Conservation (phyloP, 2,797 vertebrate genomes). For the Diglossa cyanea region DNA sequence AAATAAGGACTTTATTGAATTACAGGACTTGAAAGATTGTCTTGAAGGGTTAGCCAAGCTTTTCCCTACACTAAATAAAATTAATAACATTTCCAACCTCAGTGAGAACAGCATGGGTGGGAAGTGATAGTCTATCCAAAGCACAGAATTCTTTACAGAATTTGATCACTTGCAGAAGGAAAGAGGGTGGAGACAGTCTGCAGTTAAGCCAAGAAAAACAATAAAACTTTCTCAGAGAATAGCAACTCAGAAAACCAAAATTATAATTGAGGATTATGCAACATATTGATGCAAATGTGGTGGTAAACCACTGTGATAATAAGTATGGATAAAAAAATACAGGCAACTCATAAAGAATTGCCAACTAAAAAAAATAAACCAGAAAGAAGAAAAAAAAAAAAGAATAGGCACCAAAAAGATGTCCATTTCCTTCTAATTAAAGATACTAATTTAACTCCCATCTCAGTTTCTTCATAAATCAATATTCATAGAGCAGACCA, state of each 20-base stretch:
- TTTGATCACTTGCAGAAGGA: constrained; percentile 13
- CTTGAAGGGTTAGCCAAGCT: constrained; percentile 31
- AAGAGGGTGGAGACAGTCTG: background rate
- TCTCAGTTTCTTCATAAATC: background rate
- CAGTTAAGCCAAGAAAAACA: constrained; percentile 19
- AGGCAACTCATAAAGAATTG: background rate
- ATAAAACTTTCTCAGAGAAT: background rate
- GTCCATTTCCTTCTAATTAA: background rate
- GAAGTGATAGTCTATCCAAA: constrained; percentile 2
- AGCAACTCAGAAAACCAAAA: background rate
- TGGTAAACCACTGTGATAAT: background rate
- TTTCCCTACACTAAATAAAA: constrained; percentile 1
- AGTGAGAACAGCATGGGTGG: constrained; percentile 27
- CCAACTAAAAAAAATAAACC: background rate
- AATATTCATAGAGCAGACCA: background rate
- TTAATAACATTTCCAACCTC: constrained; percentile 25
- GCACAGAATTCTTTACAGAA: background rate
- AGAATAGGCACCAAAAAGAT: background rate
- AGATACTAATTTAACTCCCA: background rate
- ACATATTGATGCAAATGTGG: background rate
- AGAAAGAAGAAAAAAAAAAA: background rate
- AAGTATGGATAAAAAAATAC: background rate
- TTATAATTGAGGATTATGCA: background rate
- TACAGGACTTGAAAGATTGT: background rate
- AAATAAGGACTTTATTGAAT: constrained; percentile 46